Base-by-base conservation (phyloP, 2,888 invertebrate species). In the Halictus quadricinctus region DNA sequence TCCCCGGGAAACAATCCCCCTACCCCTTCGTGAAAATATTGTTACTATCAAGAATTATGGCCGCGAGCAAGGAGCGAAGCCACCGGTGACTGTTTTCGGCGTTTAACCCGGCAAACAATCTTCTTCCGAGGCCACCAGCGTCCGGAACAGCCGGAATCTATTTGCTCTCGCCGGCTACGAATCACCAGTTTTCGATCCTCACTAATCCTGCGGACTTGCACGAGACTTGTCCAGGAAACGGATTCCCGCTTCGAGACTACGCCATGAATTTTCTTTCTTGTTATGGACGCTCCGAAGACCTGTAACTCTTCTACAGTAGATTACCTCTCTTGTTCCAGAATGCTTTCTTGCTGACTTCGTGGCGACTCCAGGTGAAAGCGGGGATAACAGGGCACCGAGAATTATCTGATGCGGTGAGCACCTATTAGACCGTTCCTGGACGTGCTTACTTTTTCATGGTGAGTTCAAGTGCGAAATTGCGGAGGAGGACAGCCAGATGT, bases 101-200 rank as follows among this genome's bases (percentile, higher is more conserved):
- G 73, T 58, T 79, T n/a, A 79, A 58, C 72, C 43, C 70, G 41
- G 48, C 78, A 86, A 87, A 87, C 82, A 84, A 72, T 43, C 79
- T 72, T 76, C 54, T 64, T 73, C 25, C 72, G 69, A 48, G 66
- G 66, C 69, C 72, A 73, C 78, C 78, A 81, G 29, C 60, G 13
- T 50, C 60, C 15, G 84, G 86, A 83, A 75, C 83, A 77, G 81
- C 77, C 75, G 76, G 78, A 85, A 90, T 89, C 84, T 88, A 88
- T 89, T 89, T 89, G 88, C 84, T 2, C 83, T 21, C 7, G 84
- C 75, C 82, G 58, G 80, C 87, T 79, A 90, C 90, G 90, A 89
- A 89, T 89, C 89, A 89, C 90, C 84, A 83, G 88, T 88, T 89
- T 87, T 81, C 90, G 90, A 88, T 90, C 88, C 90, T 81, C 21